These are phyloP conservation scores for Caenorhabditis doughertyi DNA, from an alignment of 2,888 invertebrate species.

Conservation along the genomic window DNA sequence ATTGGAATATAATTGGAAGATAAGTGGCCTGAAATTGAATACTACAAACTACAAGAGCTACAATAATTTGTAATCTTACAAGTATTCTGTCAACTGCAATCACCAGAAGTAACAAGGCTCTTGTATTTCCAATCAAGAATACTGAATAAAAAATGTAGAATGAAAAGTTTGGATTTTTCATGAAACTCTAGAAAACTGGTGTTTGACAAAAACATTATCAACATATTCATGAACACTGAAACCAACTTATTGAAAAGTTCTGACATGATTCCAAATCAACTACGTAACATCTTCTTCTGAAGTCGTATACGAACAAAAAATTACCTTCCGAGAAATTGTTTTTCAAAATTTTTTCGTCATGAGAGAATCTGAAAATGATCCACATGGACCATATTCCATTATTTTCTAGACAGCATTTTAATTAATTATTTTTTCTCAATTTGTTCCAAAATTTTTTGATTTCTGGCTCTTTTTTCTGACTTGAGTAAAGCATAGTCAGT, in stretches of 20 bases:
- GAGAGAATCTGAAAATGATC: no score
- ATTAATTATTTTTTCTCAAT: no score
- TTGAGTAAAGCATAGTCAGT: no score
- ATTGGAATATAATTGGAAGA: background rate
- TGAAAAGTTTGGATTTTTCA: background rate
- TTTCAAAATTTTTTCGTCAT: no score
- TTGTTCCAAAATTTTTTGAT: no score
- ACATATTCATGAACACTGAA: background rate
- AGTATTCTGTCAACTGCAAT: conserved; percentile 3
- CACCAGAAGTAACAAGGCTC: background rate
- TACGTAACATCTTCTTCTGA: background rate
- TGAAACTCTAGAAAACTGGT: background rate
- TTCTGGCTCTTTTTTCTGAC: no score
- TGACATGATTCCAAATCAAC: background rate
- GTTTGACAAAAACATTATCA: background rate
- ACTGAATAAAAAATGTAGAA: conserved; percentile 2
- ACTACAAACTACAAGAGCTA: no score
- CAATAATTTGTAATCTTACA: background rate
- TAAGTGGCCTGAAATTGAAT: background rate
- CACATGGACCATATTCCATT: no score
- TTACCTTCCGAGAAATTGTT: no score
- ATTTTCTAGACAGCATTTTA: no score
- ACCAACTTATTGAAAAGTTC: background rate
- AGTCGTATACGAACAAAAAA: background rate
- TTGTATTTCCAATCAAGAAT: background rate